These are phyloP conservation scores for Leptobrachium ailaonicum DNA, from an alignment of 2,113 vertebrate genomes.

Conservation along the genomic window DNA sequence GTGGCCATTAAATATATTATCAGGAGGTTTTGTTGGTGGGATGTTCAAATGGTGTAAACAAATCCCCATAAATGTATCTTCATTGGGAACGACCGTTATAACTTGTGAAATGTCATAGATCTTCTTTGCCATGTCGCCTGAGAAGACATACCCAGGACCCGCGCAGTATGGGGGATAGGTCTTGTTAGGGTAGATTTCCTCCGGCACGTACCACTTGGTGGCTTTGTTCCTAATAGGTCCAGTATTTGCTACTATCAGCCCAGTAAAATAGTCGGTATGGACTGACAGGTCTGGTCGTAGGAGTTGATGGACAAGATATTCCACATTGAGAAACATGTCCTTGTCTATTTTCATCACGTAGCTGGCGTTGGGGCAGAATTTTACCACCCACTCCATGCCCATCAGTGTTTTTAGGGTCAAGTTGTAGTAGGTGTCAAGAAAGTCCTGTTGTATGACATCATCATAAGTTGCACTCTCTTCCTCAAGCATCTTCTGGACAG, in stretches of 20 bases:
- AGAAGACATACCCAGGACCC: conserved; percentile 46
- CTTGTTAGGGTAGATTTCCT: conserved; percentile 36
- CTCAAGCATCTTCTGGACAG: conserved; percentile 44
- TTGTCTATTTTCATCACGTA: conserved; percentile 53
- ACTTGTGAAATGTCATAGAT: neutral
- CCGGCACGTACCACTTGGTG: conserved; percentile 46
- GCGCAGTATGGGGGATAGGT: conserved; percentile 50
- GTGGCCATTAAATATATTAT: neutral
- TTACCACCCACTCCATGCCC: conserved; percentile 42
- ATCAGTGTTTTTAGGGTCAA: conserved; percentile 53
- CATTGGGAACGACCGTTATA: neutral
- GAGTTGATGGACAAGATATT: conserved; percentile 46
- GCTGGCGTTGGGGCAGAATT: conserved; percentile 16
- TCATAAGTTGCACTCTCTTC: neutral
- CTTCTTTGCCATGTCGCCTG: conserved; percentile 46
- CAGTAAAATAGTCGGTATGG: conserved; percentile 50
- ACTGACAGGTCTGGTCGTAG: conserved; percentile 17
- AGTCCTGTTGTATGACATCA: conserved; percentile 48
- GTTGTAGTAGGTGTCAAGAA: conserved; percentile 50
- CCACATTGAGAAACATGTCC: conserved; percentile 48
- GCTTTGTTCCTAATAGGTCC: neutral
- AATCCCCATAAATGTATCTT: conserved; percentile 49
- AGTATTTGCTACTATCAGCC: neutral
- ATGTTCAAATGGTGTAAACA: conserved; percentile 40
- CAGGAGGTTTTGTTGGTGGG: neutral